A percentile compares a stretch with the other conserved stretches of the same genome.
Conservation (phyloP, 2,113 vertebrate genomes). For the Prietella phreatophila region DNA sequence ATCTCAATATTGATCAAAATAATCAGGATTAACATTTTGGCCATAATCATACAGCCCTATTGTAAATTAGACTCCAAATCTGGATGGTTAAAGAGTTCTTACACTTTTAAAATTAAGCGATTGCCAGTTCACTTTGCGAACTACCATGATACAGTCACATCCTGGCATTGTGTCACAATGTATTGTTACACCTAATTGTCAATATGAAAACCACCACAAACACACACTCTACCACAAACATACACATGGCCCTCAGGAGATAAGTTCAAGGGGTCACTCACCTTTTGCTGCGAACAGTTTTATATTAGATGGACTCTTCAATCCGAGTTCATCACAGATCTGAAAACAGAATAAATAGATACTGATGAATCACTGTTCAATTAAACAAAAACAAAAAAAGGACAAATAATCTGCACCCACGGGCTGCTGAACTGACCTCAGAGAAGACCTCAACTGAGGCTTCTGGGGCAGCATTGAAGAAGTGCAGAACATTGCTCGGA, state of each 20-base stretch:
- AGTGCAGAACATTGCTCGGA: slow-evolving; percentile 91
- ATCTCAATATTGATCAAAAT: too few relatives aligned
- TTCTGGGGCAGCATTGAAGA: slow-evolving; percentile 87
- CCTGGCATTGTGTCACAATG: not conserved
- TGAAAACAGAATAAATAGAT: slow-evolving; percentile 49
- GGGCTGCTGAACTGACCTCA: slow-evolving; percentile 69
- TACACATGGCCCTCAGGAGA: not conserved
- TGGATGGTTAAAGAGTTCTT: not conserved
- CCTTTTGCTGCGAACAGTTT: slow-evolving; percentile 92
- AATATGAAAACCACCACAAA: not conserved
- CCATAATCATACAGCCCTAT: too few relatives aligned
- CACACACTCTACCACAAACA: not conserved
- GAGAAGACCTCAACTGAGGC: slow-evolving; percentile 84
- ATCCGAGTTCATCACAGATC: slow-evolving; percentile 84
- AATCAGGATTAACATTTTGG: too few relatives aligned
- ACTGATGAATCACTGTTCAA: not conserved
- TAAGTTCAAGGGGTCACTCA: slow-evolving; percentile 63
- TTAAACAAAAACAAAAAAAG: not conserved
- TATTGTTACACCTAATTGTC: not conserved
- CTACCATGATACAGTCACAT: not conserved
- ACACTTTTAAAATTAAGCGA: not conserved
- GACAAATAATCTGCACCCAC: not conserved
- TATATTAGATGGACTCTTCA: slow-evolving; percentile 82
- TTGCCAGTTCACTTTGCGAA: not conserved
- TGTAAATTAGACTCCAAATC: not conserved